Evolutionary conservation across 2,113 vertebrate species (phyloP).

Genomic region (Gasterosteus nipponicus): DNA sequence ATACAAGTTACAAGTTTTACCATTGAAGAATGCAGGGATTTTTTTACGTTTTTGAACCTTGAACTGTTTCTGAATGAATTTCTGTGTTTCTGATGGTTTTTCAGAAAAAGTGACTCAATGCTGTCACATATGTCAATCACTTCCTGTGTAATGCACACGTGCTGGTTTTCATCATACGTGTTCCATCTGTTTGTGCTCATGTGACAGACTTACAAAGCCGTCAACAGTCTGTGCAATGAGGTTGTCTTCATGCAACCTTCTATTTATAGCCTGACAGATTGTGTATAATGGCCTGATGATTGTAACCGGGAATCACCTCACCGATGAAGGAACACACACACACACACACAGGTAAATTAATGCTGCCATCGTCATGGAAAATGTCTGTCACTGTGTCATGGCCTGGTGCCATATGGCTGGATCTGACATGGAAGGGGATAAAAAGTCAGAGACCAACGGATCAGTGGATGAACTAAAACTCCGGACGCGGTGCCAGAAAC

Average conservation of each 20-base stretch:
- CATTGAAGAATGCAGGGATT: background rate
- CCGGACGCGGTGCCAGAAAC: slow-evolving; percentile 53
- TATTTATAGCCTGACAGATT: slow-evolving; percentile 56
- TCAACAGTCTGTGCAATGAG: slow-evolving; percentile 26
- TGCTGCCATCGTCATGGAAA: slow-evolving; percentile 73
- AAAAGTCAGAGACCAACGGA: slow-evolving; percentile 55
- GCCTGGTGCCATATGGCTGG: slow-evolving; percentile 75
- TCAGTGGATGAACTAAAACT: slow-evolving; percentile 53
- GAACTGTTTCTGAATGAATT: background rate
- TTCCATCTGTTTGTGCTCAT: slow-evolving; percentile 24
- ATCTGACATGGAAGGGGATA: slow-evolving; percentile 49
- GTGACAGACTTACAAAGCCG: background rate
- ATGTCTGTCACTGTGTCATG: slow-evolving; percentile 72
- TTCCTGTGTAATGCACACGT: background rate
- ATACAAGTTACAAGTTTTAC: background rate
- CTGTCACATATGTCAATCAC: background rate
- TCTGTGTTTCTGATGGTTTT: too few relatives aligned
- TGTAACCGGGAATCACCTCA: slow-evolving; percentile 51
- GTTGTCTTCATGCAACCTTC: slow-evolving; percentile 17
- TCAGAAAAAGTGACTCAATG: background rate
- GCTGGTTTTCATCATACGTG: slow-evolving; percentile 3
- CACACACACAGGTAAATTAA: slow-evolving; percentile 69
- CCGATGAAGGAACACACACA: slow-evolving; percentile 26
- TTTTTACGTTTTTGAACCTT: background rate
- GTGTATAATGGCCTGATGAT: slow-evolving; percentile 34